Evolutionary conservation across 2,113 vertebrate species (phyloP).

Genomic region (Chloropsis cyanopogon): DNA sequence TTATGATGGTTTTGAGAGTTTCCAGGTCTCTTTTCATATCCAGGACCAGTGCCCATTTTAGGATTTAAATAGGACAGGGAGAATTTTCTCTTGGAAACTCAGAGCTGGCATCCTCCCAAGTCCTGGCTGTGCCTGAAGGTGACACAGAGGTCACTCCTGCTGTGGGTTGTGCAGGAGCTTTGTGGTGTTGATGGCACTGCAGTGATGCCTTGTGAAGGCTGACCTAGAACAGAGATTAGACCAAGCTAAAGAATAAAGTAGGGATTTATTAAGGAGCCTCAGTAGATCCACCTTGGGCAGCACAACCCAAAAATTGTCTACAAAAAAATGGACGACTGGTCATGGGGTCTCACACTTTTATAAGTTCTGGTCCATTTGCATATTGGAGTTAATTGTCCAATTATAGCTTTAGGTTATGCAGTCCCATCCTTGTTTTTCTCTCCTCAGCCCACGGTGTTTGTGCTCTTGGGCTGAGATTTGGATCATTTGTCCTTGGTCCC

Average conservation of each 20-base stretch:
- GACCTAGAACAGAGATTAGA: neutral
- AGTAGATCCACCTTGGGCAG: neutral
- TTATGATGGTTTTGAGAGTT: neutral
- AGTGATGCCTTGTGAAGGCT: neutral
- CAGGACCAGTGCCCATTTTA: neutral
- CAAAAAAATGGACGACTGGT: neutral
- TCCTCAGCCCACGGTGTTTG: neutral
- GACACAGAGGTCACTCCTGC: rapidly evolving
- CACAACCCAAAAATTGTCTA: neutral
- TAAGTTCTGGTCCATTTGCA: neutral
- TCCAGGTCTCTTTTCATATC: neutral
- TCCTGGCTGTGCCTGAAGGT: neutral
- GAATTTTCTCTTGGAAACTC: neutral
- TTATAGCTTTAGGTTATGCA: neutral
- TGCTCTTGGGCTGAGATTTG: neutral
- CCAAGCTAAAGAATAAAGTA: neutral
- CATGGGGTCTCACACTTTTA: neutral
- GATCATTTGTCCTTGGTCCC: neutral
- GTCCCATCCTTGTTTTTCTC: neutral
- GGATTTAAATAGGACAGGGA: neutral
- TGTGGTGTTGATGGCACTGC: neutral
- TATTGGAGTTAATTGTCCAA: neutral
- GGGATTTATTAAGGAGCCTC: neutral
- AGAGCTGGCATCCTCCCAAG: neutral
- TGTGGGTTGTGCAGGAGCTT: rapidly evolving